Percentiles rank a stretch among this genome's conserved stretches.
Conservation (phyloP, 2,113 vertebrate genomes). For the Myiagra hebetior region DNA sequence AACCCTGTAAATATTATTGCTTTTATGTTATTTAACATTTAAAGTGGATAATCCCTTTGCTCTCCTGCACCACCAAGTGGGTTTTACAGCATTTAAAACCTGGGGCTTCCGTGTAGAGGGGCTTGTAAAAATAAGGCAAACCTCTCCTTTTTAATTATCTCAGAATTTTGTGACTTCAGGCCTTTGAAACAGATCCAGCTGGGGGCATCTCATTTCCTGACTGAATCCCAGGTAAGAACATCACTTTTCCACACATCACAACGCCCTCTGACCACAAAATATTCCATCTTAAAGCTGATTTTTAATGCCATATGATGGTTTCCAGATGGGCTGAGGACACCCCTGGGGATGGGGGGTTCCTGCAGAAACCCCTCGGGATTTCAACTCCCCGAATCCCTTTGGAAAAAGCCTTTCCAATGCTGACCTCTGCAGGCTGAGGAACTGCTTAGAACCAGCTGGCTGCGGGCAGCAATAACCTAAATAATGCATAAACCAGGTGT, state of each 20-base stretch:
- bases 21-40: neutral
- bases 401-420: neutral
- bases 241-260: neutral
- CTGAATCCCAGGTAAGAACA: neutral
- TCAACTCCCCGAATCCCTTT: neutral
- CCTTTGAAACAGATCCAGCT: neutral
- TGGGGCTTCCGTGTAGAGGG: neutral
- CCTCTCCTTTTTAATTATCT: neutral
- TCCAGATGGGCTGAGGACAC: neutral
- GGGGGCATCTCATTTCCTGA: neutral
- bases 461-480: neutral
- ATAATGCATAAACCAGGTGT: neutral
- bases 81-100: neutral
- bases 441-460: rapidly evolving
- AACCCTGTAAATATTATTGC: neutral
- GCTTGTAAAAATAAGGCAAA: neutral
- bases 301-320: rapidly evolving
- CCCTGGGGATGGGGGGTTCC: neutral
- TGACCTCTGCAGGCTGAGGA: conserved; percentile 28
- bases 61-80: neutral
- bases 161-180: neutral
- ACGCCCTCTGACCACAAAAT: neutral
- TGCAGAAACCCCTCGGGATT: neutral
- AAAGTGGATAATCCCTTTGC: neutral
- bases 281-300: neutral